These are phyloP conservation scores for Rhinopomastus cyanomelas DNA, from an alignment of 2,113 vertebrate species.

Conservation along the genomic window DNA sequence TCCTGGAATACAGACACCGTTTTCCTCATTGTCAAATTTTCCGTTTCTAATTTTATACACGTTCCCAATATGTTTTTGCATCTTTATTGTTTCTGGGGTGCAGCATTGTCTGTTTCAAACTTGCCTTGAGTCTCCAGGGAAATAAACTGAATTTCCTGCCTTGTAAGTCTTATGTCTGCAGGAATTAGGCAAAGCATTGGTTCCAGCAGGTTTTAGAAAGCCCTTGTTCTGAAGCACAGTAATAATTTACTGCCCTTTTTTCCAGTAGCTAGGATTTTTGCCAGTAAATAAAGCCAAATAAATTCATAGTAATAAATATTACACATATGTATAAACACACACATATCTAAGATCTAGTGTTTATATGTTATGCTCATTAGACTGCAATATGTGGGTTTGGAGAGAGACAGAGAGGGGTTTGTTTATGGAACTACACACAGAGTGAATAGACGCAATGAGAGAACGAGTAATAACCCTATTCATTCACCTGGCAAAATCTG, in stretches of 20 bases:
- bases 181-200: background rate
- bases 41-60: background rate
- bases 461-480: background rate
- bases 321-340: background rate
- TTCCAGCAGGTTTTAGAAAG: background rate
- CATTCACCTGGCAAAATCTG: background rate
- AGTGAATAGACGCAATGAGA: background rate
- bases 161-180: background rate
- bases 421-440: background rate
- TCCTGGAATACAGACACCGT: background rate
- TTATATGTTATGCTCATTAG: background rate
- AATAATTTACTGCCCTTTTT: background rate
- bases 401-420: background rate
- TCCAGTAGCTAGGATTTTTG: background rate
- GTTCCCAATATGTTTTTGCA: background rate
- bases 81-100: background rate
- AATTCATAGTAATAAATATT: background rate
- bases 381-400: background rate
- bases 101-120: background rate
- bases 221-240: background rate
- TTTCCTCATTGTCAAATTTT: background rate
- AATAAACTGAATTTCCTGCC: background rate
- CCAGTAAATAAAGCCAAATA: background rate
- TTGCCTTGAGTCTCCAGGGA: background rate
- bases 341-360: background rate